These are phyloP conservation scores for Percopsis omiscomaycus DNA, from an alignment of 2,797 vertebrate species.

Conservation along the genomic window DNA sequence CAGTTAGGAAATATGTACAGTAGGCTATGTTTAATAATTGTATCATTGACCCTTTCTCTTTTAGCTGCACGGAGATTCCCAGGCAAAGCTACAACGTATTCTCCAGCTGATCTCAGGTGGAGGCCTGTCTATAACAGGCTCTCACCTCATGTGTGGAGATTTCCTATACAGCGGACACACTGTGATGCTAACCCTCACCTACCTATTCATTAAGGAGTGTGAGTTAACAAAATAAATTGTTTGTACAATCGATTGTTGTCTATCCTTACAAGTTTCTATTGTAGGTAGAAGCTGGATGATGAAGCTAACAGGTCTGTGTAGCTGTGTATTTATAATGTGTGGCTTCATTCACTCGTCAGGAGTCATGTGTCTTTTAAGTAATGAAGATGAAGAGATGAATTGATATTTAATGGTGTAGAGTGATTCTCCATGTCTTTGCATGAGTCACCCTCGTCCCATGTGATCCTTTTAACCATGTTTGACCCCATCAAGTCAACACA, in stretches of 20 bases:
- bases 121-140: conserved; percentile 93
- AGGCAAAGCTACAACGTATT: conserved; percentile 90
- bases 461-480: not conserved
- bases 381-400: not conserved
- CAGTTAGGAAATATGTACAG: no score
- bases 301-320: not conserved
- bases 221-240: conserved; percentile 64
- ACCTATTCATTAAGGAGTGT: conserved; percentile 99
- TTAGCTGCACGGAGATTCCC: conserved; percentile 91
- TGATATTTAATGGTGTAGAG: conserved; percentile 9
- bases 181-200: conserved; percentile 92
- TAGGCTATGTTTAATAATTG: not conserved
- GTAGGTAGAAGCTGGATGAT: not conserved
- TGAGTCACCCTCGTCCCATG: conserved; percentile 17
- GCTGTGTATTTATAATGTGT: not conserved
- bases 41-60: conserved; percentile 14
- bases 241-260: conserved; percentile 1
- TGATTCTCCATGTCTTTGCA: conserved; percentile 1
- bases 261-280: not conserved
- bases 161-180: conserved; percentile 98
- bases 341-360: not conserved
- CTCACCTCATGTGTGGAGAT: conserved; percentile 94
- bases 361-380: not conserved
- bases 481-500: not conserved
- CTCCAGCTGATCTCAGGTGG: conserved; percentile 91